Percentiles rank a stretch among this genome's conserved stretches.
phyloP scores from a whole-genome alignment of 2,888 invertebrate species.

The Mimachlamys varia region DNA sequence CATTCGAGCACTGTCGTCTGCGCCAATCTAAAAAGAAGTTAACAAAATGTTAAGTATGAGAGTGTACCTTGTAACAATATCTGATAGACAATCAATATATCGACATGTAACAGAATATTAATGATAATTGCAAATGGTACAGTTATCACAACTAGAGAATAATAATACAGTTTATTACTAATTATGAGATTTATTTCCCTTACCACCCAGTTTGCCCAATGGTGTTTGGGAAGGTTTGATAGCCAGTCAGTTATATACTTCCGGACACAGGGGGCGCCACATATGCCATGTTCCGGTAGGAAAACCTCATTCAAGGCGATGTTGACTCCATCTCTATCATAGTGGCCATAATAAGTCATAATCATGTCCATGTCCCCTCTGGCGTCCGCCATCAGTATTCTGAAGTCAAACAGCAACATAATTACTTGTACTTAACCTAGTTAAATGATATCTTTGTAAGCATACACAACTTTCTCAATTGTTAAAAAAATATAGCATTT shows the following conservation, averaged over 20 bases:
- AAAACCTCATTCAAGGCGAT: conserved; percentile 72
- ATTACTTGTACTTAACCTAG: too few species aligned
- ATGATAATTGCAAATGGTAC: too few species aligned
- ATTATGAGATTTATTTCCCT: conserved; percentile 41
- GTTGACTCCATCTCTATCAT: conserved; percentile 73
- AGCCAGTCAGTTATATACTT: conserved; percentile 71
- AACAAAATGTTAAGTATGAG: background rate
- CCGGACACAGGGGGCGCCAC: conserved; percentile 68
- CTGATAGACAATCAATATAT: too few species aligned
- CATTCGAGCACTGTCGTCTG: conserved; percentile 64
- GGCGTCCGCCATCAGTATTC: conserved; percentile 67
- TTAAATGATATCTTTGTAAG: too few species aligned
- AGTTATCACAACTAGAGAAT: too few species aligned
- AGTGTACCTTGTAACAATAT: too few species aligned
- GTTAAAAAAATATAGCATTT: too few species aligned
- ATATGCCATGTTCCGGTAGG: conserved; percentile 51
- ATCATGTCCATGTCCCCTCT: conserved; percentile 36
- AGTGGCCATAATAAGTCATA: conserved; percentile 64
- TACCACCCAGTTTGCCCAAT: conserved; percentile 79
- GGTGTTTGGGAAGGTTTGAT: conserved; percentile 61
- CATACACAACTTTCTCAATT: too few species aligned
- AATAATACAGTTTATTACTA: too few species aligned
- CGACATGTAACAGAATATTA: too few species aligned
- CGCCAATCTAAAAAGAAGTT: conserved; percentile 62
- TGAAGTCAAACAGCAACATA: conserved; percentile 44